These are phyloP conservation scores for Phymatocera aterrima DNA, from an alignment of 2,888 invertebrate genomes.

Conservation along the genomic window DNA sequence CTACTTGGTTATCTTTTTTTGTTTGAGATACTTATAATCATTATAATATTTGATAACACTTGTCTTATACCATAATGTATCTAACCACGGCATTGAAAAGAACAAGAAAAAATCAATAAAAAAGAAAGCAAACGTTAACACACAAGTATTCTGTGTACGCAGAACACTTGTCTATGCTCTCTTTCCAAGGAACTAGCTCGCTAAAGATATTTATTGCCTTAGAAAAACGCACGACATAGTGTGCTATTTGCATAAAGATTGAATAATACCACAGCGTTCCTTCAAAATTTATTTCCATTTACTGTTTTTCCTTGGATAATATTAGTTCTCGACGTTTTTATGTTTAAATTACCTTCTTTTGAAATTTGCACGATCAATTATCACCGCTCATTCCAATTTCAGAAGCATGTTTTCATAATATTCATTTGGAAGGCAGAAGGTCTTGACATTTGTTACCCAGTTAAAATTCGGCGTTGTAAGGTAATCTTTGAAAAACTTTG, in stretches of 20 bases:
- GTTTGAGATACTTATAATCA: constrained; percentile 48
- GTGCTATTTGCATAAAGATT: constrained; percentile 55
- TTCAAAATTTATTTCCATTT: background rate
- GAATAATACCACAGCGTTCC: background rate
- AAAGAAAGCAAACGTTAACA: constrained; percentile 62
- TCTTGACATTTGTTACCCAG: no score
- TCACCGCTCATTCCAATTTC: background rate
- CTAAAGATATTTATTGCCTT: constrained; percentile 65
- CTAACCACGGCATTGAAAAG: constrained; percentile 60
- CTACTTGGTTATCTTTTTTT: no score
- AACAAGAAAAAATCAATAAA: background rate
- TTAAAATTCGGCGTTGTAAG: constrained; percentile 52
- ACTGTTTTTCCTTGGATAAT: no score
- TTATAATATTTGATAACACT: constrained; percentile 59
- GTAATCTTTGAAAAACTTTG: constrained; percentile 62
- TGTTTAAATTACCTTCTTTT: no score
- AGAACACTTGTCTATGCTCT: constrained; percentile 71
- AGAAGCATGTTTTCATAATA: no score
- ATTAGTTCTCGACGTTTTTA: no score
- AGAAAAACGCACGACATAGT: constrained; percentile 64
- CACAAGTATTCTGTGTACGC: constrained; percentile 71
- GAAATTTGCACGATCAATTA: no score
- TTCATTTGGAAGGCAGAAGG: no score
- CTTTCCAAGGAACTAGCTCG: constrained; percentile 65
- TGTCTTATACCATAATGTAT: constrained; percentile 64